A percentile compares a stretch with the other conserved stretches of the same genome.
phyloP scores from a whole-genome alignment of 2,797 vertebrate species.

The Bothrops alternatus region DNA sequence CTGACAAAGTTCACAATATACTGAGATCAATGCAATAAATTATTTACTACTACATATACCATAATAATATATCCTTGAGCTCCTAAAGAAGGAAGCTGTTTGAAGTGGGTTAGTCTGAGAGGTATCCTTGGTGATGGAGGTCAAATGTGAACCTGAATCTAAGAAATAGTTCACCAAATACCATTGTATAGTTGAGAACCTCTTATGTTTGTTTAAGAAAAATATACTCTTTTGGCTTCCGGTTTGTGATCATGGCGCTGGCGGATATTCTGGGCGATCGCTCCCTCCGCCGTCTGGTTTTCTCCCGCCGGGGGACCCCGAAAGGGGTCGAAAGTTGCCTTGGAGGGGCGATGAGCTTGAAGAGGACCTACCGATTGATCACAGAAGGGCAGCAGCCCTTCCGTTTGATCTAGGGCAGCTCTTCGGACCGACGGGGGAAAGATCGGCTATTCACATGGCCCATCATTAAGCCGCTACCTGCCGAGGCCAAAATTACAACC shows the following conservation, averaged over 20 bases:
- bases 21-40: background rate
- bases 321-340: too few species aligned
- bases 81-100: background rate
- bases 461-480: too few species aligned
- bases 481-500: too few species aligned
- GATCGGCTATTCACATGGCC: too few species aligned
- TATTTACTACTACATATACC: background rate
- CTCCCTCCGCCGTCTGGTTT: too few species aligned
- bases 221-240: background rate
- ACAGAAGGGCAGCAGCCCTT: too few species aligned
- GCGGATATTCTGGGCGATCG: rapidly evolving
- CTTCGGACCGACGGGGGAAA: too few species aligned
- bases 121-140: background rate
- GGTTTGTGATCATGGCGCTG: too few species aligned
- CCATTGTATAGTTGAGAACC: background rate
- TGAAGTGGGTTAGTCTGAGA: background rate
- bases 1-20: background rate
- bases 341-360: too few species aligned
- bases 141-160: background rate
- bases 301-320: too few species aligned
- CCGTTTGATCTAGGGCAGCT: too few species aligned
- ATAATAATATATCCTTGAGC: background rate
- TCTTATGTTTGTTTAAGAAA: background rate
- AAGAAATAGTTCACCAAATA: background rate
- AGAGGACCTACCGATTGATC: too few species aligned